Evolutionary conservation across 92 coral and sea anemone genomes (phyloP), one percentile per base, ranked within the genome.

Genomic region (Nematostella vectensis): DNA sequence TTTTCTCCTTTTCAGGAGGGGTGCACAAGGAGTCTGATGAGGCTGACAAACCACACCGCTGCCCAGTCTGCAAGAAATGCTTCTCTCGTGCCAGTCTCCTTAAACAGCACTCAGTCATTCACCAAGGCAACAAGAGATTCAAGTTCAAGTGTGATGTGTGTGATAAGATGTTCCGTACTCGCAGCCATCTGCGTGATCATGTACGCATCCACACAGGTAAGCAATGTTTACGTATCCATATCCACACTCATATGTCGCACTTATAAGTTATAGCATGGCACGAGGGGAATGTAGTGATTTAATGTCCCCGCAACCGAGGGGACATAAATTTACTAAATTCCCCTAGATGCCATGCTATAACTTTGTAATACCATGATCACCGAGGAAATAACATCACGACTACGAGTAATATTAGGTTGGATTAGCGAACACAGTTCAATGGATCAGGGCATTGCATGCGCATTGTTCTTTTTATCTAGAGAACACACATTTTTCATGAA

Each of bases 111-210:
- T 81, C 95, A 20, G 95, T 93, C 33, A 75, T 93, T 68, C 99
- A 93, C 58, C 87, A 81, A 73, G 99, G 99, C 1, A 93, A 80
- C 67, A 86, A 93, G 64, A 80, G 99, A 53, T 93, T 93, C 66
- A 86, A 87, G 72, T 93, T 93, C 54, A 85, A 88, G 57, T 93
- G 99, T 67, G 95, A 87, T 53, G 88, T 83, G 31, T 93, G 99
- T 47, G 76, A 86, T 22, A 86, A 88, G 76, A 88, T 88, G 83
- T 93, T 93, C 57, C 74, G 99, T 47, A 88, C 95, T 13, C 83
- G 99, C 42, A 93, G 99, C 44, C 99, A 93, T 50, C 75, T 93
- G 27, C 69, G 99, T 47, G 99, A 93, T 50, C 99, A 93, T 69
- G 94, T 77, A 9, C 83, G 99, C 24, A 93, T 93, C 27, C 99